phyloP scores from a whole-genome alignment of 2,888 invertebrate genomes.

The Nephrocerus scutellatus region DNA sequence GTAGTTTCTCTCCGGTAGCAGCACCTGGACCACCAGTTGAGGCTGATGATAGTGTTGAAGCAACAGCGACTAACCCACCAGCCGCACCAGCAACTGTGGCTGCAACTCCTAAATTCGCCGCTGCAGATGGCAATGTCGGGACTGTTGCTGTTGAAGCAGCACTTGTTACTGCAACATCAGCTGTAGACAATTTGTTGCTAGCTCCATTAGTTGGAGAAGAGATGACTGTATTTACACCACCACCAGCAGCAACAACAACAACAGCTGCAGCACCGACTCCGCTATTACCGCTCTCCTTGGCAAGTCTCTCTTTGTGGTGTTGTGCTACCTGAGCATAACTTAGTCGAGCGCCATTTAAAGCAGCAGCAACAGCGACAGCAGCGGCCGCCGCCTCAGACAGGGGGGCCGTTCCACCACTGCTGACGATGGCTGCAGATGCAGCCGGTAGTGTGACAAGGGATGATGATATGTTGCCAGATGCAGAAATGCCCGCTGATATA shows the following conservation, averaged over 20 bases:
- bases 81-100: conserved; percentile 12
- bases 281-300: conserved; percentile 24
- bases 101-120: conserved; percentile 13
- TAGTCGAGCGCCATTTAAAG: conserved; percentile 40
- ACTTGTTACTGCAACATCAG: too few species aligned
- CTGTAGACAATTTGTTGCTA: too few species aligned
- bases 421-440: conserved; percentile 14
- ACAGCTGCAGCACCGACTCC: conserved; percentile 2
- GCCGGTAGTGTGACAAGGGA: too few species aligned
- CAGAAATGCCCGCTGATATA: conserved; percentile 14
- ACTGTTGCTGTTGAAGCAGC: too few species aligned
- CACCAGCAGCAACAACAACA: conserved; percentile 14
- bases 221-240: conserved; percentile 19
- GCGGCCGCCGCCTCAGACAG: conserved; percentile 26
- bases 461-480: too few species aligned
- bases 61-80: conserved; percentile 11
- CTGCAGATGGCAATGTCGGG: conserved; percentile 4
- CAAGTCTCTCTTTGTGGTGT: conserved; percentile 52
- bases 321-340: conserved; percentile 64
- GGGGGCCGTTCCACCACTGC: too few species aligned
- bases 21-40: conserved; percentile 7
- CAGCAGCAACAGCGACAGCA: conserved; percentile 26
- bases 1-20: conserved; percentile 10
- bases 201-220: too few species aligned
- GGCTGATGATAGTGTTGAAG: conserved; percentile 10